A percentile compares a stretch with the other conserved stretches of the same genome.
phyloP scores from a whole-genome alignment of 1,140 invertebrate genomes.

The Portunus trituberculatus region DNA sequence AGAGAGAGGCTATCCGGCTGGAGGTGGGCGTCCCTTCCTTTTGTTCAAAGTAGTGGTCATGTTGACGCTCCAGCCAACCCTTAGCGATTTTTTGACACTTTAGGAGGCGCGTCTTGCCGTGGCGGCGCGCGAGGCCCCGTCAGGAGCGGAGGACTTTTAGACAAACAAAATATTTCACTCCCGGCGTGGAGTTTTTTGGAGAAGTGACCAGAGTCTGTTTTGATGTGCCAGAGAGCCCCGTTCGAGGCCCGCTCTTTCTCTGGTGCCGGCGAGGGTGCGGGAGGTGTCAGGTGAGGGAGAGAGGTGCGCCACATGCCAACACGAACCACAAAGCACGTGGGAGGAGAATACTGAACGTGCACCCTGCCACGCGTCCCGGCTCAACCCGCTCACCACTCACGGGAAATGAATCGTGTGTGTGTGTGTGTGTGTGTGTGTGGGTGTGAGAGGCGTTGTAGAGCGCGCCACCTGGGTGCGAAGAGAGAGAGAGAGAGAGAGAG shows the following conservation, averaged over 20 bases:
- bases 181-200: neutral
- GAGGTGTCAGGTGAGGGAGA: neutral
- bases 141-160: neutral
- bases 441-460: neutral
- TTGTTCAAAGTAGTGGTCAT: neutral
- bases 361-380: neutral
- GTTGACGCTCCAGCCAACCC: neutral
- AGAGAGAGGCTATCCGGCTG: neutral
- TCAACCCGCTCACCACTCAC: neutral
- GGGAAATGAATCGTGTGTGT: neutral
- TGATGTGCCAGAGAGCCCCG: neutral
- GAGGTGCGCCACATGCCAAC: neutral
- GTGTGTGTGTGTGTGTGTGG: neutral
- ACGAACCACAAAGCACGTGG: neutral
- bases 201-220: neutral
- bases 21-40: neutral
- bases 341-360: neutral
- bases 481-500: slow-evolving; percentile 1
- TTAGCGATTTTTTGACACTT: slow-evolving; percentile 10
- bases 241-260: neutral
- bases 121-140: neutral
- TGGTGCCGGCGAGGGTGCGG: neutral
- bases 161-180: neutral
- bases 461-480: neutral
- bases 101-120: neutral